Base-by-base conservation (phyloP, 1,140 invertebrate species). In the Elysia chlorotica region DNA sequence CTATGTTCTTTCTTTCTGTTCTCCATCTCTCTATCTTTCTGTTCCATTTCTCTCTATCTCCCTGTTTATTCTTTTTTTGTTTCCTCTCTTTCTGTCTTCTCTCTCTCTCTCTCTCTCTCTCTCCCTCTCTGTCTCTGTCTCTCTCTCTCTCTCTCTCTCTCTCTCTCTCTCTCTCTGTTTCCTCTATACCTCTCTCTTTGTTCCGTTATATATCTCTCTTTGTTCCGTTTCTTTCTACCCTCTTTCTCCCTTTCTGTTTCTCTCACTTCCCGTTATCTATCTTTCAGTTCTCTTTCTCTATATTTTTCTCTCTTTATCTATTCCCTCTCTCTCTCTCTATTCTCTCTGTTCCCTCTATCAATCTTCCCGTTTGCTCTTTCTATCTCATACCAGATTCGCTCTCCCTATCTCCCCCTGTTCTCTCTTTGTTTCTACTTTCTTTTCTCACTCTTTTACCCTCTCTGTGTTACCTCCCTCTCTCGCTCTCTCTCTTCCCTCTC, bases 321-420 rank as follows among this genome's bases (percentile, higher is more conserved):
- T n/a, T 31, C 28, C 57, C 23, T 69, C 48, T 2, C 2, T 56
- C 66, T 17, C 4, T 56, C n/a, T 17, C 21, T 56, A 17, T 37
- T 1, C 23, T n/a, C 23, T 2, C 38, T 4, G 17, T n/a, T 36
- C 31, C 23, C 3, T 36, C 62, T 5, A 5, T 5, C 31, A 6
- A 1, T 37, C 31, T 36, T 2, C 19, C 35, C 62, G 6, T 37
- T 65, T 21, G 35, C 4, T 65, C 4, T 36, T 2, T 36, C 4
- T 36, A 3, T 65, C 33, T 65, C n/a, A n/a, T 36, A 2, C 25
- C 10, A 23, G 17, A 21, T n/a, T 36, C 62, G 35, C 31, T 65
- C 62, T 65, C 31, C 38, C 31, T 65, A 14, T 65, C 62, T 65
- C 62, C 38, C n/a, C 54, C 19, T n/a, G n/a, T 56, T n/a, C 54